These are phyloP conservation scores for Chaetogeoica ovagalla DNA, from an alignment of 2,888 invertebrate species.

Conservation along the genomic window DNA sequence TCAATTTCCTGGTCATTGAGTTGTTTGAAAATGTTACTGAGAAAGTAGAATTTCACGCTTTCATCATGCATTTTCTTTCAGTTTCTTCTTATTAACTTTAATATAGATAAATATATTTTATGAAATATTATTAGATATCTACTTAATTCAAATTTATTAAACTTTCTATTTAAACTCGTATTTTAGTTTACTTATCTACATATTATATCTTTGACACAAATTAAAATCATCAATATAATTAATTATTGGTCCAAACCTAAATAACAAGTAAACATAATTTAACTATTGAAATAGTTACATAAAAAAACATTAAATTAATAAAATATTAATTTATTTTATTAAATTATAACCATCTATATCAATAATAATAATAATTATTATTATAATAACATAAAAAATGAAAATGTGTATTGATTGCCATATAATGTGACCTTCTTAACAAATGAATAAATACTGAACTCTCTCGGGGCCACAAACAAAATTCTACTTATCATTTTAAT, in stretches of 20 bases:
- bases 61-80: neutral
- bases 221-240: neutral
- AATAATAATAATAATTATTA: conserved; percentile 35
- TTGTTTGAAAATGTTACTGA: neutral
- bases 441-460: conserved; percentile 43
- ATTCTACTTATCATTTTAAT: conserved; percentile 46
- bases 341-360: conserved; percentile 27
- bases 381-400: conserved; percentile 15
- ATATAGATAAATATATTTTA: neutral
- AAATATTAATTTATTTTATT: conserved; percentile 22
- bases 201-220: neutral
- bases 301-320: conserved; percentile 11
- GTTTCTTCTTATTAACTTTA: neutral
- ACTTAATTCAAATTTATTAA: no score
- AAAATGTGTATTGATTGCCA: conserved; percentile 21
- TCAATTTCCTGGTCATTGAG: neutral
- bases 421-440: conserved; percentile 36
- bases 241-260: neutral
- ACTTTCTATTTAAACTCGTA: no score
- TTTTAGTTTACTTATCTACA: neutral
- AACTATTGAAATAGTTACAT: neutral
- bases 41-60: conserved; percentile 34
- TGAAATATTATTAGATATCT: no score
- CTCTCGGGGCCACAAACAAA: conserved; percentile 40
- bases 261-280: neutral